These are phyloP conservation scores for Peromyscus californicus DNA, from an alignment of 2,113 vertebrate genomes.

Conservation along the genomic window DNA sequence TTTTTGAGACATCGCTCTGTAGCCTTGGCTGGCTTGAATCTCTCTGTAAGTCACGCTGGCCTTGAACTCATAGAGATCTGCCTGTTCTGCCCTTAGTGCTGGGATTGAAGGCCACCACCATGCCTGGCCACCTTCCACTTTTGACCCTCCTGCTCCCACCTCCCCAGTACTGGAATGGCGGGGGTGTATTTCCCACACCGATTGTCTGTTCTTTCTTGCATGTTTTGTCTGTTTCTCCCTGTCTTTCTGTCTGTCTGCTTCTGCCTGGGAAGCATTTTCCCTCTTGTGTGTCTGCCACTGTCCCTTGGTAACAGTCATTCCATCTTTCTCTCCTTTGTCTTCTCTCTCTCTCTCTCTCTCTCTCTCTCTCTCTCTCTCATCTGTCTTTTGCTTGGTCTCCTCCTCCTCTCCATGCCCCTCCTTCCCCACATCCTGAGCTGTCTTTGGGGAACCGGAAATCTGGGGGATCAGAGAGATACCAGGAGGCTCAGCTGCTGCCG, in stretches of 20 bases:
- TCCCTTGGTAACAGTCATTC: not conserved
- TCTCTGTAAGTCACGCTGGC: not conserved
- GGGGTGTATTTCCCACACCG: not conserved
- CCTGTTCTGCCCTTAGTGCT: not conserved
- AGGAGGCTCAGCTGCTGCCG: constrained; percentile 76
- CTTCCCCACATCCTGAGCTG: constrained; percentile 83
- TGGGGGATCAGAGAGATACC: constrained; percentile 82
- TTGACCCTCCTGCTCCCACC: not conserved
- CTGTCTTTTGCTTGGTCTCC: not conserved
- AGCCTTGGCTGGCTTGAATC: not conserved
- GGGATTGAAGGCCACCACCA: not conserved
- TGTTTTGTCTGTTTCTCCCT: not conserved
- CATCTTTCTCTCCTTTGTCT: not conserved
- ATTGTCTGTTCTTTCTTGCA: not conserved
- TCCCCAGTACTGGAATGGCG: not conserved
- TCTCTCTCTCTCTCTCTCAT: not conserved
- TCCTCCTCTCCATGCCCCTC: constrained; percentile 77
- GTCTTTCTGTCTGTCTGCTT: not conserved
- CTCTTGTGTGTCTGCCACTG: not conserved
- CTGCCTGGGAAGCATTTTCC: not conserved
- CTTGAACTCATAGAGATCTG: not conserved
- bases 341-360: no score
- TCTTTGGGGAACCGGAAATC: constrained; percentile 85
- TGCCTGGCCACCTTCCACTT: not conserved
- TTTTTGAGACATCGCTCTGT: no score